A percentile compares a stretch with the other conserved stretches of the same genome.
Evolutionary conservation across 2,113 vertebrate genomes (phyloP).

Genomic region (Camelus dromedarius): DNA sequence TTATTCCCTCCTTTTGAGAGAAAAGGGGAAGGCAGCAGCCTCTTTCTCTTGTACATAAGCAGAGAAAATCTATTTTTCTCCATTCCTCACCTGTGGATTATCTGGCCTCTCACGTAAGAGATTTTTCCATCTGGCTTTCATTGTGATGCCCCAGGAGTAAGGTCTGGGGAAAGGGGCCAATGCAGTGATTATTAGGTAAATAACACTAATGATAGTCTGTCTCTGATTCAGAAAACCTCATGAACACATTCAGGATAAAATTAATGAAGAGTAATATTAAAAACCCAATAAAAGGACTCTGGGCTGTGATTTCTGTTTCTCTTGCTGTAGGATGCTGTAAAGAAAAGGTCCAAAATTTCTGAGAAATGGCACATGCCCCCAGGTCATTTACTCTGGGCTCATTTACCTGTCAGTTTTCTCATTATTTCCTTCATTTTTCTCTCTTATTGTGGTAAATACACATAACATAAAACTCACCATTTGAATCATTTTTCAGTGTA

Average conservation of each 20-base stretch:
- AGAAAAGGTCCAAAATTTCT: background rate
- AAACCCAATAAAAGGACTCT: background rate
- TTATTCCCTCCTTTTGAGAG: slow-evolving; percentile 11
- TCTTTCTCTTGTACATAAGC: background rate
- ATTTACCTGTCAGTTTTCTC: background rate
- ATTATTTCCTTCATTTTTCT: background rate
- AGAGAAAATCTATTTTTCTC: background rate
- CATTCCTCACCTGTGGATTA: background rate
- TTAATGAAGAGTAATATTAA: background rate
- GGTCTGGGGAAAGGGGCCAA: background rate
- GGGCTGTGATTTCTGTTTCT: background rate
- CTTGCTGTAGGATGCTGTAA: background rate
- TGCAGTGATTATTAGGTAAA: background rate
- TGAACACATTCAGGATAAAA: background rate
- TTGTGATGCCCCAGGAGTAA: background rate
- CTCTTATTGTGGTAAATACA: background rate
- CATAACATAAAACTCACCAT: background rate
- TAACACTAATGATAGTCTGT: background rate
- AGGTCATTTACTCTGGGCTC: background rate
- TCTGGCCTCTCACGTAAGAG: background rate
- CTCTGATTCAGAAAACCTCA: slow-evolving; percentile 15
- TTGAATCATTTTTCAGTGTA: background rate
- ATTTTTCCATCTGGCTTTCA: background rate
- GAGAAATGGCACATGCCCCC: background rate
- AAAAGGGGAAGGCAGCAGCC: background rate